Conservation (phyloP, 2,113 vertebrate genomes). For the Sminthopsis crassicaudata region DNA sequence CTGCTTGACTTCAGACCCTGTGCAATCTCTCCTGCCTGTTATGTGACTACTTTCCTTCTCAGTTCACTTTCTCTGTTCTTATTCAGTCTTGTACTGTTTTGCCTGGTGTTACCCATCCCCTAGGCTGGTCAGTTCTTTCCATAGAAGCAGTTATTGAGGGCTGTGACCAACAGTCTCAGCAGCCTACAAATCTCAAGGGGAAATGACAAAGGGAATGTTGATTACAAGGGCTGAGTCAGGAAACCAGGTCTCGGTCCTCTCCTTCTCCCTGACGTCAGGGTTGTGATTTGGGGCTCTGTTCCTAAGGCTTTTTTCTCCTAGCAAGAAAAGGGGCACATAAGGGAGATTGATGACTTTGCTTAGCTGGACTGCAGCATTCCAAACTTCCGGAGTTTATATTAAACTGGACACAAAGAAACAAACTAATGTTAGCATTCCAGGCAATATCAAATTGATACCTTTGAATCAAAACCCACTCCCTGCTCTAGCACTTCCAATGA, state of each 20-base stretch:
- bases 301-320: neutral
- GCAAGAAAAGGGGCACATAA: neutral
- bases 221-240: neutral
- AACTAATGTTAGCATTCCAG: neutral
- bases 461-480: neutral
- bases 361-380: neutral
- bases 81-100: neutral
- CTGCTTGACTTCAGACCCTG: neutral
- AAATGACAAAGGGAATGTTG: neutral
- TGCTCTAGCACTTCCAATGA: neutral
- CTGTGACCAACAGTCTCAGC: neutral
- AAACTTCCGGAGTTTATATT: neutral
- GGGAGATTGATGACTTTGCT: neutral
- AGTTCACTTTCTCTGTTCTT: neutral
- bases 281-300: neutral
- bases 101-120: neutral
- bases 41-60: neutral
- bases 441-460: neutral
- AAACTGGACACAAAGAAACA: neutral
- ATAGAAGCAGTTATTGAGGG: neutral
- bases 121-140: neutral
- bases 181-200: neutral
- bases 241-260: neutral
- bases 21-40: neutral
- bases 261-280: neutral